A percentile compares a stretch with the other conserved stretches of the same genome.
These are phyloP conservation scores for Omphaloscelis lunosa DNA, from an alignment of 2,888 invertebrate genomes.

Conservation along the genomic window DNA sequence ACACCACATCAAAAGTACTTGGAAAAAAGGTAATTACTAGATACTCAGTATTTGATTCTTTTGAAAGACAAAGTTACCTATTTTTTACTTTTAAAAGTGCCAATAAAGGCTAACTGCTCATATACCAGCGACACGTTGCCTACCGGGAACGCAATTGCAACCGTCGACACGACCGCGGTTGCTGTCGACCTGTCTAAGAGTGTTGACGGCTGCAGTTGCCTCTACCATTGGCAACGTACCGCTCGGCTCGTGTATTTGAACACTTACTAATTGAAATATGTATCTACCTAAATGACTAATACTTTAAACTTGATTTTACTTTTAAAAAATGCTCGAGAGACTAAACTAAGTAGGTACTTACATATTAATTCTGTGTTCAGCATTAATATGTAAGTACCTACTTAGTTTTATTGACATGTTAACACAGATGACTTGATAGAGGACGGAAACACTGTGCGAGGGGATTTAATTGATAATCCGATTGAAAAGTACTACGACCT, in stretches of 20 bases:
- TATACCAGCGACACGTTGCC: too few species aligned
- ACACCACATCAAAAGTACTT: background rate
- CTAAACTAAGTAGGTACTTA: too few species aligned
- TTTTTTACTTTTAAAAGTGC: background rate
- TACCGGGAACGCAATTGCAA: too few species aligned
- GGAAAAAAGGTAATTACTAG: background rate
- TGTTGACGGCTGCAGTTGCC: too few species aligned
- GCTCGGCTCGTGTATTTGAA: too few species aligned
- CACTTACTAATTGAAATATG: background rate
- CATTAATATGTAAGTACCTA: too few species aligned
- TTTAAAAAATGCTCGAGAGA: background rate
- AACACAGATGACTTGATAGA: constrained; percentile 25
- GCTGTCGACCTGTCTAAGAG: too few species aligned
- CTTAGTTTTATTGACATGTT: background rate
- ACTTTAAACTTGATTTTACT: background rate
- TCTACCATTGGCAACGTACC: too few species aligned
- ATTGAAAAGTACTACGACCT: constrained; percentile 94
- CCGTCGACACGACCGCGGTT: too few species aligned
- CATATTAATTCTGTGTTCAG: background rate
- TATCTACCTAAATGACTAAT: background rate
- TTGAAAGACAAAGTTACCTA: background rate
- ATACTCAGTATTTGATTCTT: background rate
- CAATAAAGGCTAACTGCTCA: background rate
- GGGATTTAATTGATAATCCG: constrained; percentile 89
- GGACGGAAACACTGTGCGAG: background rate